Base-by-base conservation (phyloP, 2,113 vertebrate species). In the Thinocorus orbignyianus region DNA sequence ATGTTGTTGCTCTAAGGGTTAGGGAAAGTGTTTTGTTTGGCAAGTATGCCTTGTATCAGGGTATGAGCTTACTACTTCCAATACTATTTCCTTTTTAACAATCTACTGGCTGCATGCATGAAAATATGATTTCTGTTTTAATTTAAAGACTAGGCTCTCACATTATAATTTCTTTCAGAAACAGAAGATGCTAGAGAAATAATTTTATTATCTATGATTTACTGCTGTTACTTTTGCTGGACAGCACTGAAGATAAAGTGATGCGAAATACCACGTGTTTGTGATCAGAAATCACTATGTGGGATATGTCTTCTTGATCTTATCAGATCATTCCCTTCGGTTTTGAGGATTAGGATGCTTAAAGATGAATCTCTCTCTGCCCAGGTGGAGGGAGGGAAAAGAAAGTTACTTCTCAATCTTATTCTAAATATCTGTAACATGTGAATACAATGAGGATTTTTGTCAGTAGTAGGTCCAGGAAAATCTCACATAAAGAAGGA, bases 1-100 rank as follows among this genome's bases (percentile, higher is more conserved):
- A 79, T 81, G 3, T 14, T 0, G 0, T 69, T 72, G 12, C n/a
- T 86, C 28, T 58, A 35, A 81, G 41, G 5, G 7, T 60, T 62
- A 70, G 19, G 37, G 74, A 72, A 61, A 77, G 13, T 25, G 6
- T 35, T 76, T 10, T 24, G 1, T 65, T 80, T 88, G 20, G 3
- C 26, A 86, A 80, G 16, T 22, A 73, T 25, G 6, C 10, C 11
- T 55, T 13, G 6, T 37, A 14, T 71, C 13, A 64, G 55, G 51
- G 39, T 17, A 11, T 24, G 8, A 18, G 18, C 16, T 64, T 62
- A 10, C 10, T 60, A 31, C 18, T 81, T 71, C 14, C 11, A 92
- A 49, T n/a, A 37, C 6, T 37, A 8, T 55, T 87, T 65, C 14
- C 3, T 76, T 92, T 64, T 71, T 76, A 15, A 58, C 12, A 81